Percentiles rank a stretch among this genome's conserved stretches.
phyloP scores from a whole-genome alignment of 2,888 invertebrate genomes.

The Argyresthia goedartella region DNA sequence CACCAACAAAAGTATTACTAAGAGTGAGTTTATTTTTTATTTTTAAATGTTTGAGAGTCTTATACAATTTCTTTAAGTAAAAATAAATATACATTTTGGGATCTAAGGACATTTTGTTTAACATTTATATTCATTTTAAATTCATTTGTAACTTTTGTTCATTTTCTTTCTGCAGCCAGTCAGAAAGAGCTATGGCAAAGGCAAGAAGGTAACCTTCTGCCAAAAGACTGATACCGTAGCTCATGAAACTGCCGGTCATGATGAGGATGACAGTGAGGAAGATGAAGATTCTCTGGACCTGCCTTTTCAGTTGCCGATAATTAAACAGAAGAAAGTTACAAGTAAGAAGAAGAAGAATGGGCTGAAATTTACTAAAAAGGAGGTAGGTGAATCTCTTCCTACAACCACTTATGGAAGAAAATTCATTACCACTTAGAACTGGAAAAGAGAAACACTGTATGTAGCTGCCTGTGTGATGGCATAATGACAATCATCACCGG shows the following conservation, averaged over 20 bases:
- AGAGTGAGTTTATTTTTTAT: too few relatives aligned
- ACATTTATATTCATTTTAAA: too few relatives aligned
- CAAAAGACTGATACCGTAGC: conserved; percentile 29
- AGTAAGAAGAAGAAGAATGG: conserved; percentile 31
- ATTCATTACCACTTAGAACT: too few relatives aligned
- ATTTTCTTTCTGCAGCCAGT: conserved; percentile 30
- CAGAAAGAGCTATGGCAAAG: conserved; percentile 53
- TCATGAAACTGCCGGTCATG: conserved; percentile 12
- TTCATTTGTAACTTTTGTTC: background rate
- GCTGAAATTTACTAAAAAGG: conserved; percentile 45
- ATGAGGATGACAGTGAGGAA: conserved; percentile 24
- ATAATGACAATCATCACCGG: too few relatives aligned
- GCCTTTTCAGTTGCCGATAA: conserved; percentile 38
- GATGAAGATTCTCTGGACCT: conserved; percentile 45
- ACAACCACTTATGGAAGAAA: too few relatives aligned
- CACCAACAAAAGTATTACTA: background rate
- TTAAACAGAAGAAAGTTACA: conserved; percentile 29
- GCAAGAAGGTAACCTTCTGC: conserved; percentile 46
- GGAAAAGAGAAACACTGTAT: too few relatives aligned
- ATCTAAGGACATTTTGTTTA: too few relatives aligned
- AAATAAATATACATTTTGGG: too few relatives aligned
- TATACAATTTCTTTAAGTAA: too few relatives aligned
- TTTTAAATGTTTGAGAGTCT: too few relatives aligned
- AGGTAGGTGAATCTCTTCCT: conserved; percentile 27
- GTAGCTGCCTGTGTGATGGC: too few relatives aligned